Conservation (phyloP, 30 jellyfish, hydroid and myxozoan species). For the Pelagia noctiluca region DNA sequence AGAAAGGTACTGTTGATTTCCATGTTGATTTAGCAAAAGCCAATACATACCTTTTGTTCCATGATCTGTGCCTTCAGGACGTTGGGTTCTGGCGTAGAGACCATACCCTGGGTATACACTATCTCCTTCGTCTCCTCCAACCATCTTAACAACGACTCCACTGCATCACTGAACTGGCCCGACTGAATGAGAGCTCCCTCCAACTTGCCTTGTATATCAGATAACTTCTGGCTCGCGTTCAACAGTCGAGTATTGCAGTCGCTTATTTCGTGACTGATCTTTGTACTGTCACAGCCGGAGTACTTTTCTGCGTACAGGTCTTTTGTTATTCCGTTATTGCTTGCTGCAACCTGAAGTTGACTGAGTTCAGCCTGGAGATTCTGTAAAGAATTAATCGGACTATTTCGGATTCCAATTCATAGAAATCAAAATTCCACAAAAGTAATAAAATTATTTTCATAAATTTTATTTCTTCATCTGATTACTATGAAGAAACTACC, state of each 20-base stretch:
- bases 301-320: conserved; percentile 64
- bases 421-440: too few relatives aligned
- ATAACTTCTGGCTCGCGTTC: conserved; percentile 70
- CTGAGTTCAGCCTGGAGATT: conserved; percentile 59
- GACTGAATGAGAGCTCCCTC: conserved; percentile 91
- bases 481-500: too few relatives aligned
- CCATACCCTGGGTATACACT: conserved; percentile 82
- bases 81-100: conserved; percentile 92
- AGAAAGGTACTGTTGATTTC: too few relatives aligned
- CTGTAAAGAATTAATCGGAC: conserved; percentile 14
- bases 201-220: conserved; percentile 86
- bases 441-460: too few relatives aligned
- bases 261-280: conserved; percentile 69
- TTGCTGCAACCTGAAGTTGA: conserved; percentile 69
- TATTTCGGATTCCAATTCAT: too few relatives aligned
- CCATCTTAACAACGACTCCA: conserved; percentile 84
- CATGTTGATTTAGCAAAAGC: neutral
- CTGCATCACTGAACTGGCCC: conserved; percentile 97
- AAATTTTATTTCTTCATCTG: too few relatives aligned
- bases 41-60: conserved; percentile 81
- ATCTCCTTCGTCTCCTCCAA: conserved; percentile 85
- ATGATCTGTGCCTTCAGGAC: conserved; percentile 96
- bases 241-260: conserved; percentile 52
- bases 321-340: conserved; percentile 48
- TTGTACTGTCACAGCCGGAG: conserved; percentile 86